A percentile compares a stretch with the other conserved stretches of the same genome.
Evolutionary conservation across 2,797 vertebrate species (phyloP).

Genomic region (Epinephelus coioides): DNA sequence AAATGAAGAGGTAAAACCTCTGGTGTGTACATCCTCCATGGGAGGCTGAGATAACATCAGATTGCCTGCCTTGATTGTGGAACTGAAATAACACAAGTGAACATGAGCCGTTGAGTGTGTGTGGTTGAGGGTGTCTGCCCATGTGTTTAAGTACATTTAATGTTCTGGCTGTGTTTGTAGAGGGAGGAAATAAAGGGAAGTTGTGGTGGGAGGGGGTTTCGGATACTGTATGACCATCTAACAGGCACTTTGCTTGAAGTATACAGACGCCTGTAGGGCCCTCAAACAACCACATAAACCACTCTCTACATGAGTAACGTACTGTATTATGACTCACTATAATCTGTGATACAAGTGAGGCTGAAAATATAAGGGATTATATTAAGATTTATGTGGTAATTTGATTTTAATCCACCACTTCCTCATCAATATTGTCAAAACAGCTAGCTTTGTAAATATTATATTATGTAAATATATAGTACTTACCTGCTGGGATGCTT

Average conservation of each 20-base stretch:
- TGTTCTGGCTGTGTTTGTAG: neutral
- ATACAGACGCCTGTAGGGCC: neutral
- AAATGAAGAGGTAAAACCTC: slow-evolving; percentile 53
- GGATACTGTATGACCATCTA: neutral
- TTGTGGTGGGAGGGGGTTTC: too few relatives aligned
- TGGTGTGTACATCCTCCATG: slow-evolving; percentile 22
- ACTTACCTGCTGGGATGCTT: too few relatives aligned
- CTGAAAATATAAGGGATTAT: neutral
- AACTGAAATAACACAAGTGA: slow-evolving; percentile 16
- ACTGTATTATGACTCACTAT: too few relatives aligned
- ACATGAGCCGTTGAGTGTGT: slow-evolving; percentile 10
- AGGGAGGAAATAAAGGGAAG: neutral
- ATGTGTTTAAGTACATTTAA: slow-evolving; percentile 3
- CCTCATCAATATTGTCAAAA: neutral
- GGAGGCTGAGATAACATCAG: slow-evolving; percentile 38
- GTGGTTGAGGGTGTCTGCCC: neutral
- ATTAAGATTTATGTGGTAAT: too few relatives aligned
- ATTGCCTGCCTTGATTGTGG: slow-evolving; percentile 17
- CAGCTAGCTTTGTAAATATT: too few relatives aligned
- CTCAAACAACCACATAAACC: slow-evolving; percentile 8
- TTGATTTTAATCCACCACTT: neutral
- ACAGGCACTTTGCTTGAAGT: neutral
- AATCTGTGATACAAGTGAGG: neutral
- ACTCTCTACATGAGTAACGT: neutral
- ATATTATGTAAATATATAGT: too few relatives aligned